phyloP scores from a whole-genome alignment of 2,113 vertebrate genomes.

The Corvus moneduloides region DNA sequence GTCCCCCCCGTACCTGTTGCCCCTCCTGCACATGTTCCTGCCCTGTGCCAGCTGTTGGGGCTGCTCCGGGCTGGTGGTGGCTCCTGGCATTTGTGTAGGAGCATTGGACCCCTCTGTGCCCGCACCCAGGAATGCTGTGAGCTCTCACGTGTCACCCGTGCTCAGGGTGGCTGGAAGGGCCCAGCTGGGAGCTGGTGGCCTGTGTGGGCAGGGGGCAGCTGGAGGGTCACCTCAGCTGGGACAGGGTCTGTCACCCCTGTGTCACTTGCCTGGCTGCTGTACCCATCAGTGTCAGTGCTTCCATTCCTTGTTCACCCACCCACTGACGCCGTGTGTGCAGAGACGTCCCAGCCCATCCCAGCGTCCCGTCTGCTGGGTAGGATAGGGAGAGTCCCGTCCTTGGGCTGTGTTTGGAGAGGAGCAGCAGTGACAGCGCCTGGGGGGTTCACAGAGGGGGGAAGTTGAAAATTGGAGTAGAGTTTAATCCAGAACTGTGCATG shows the following conservation, averaged over 20 bases:
- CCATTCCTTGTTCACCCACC: neutral
- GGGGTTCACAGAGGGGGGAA: neutral
- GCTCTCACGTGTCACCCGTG: fast-evolving
- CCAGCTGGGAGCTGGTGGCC: neutral
- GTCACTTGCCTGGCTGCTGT: neutral
- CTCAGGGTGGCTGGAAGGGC: neutral
- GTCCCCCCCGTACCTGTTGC: neutral
- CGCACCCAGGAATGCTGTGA: fast-evolving
- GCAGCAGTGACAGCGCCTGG: neutral
- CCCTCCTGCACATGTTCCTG: neutral
- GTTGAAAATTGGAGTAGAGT: neutral
- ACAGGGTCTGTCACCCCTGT: neutral
- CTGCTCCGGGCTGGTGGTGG: neutral
- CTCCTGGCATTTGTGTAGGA: neutral
- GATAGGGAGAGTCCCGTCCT: fast-evolving
- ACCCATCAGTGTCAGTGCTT: neutral
- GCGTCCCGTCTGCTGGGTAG: fast-evolving
- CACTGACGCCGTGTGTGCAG: neutral
- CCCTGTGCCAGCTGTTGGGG: neutral
- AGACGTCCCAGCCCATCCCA: neutral
- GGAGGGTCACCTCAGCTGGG: neutral
- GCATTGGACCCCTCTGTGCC: neutral
- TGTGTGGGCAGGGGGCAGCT: fast-evolving
- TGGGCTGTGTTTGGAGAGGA: neutral
- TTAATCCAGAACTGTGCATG: neutral